Evolutionary conservation across 2,797 vertebrate genomes (phyloP), one percentile per base, ranked within the genome.

Genomic region (Esox masquinongy): DNA sequence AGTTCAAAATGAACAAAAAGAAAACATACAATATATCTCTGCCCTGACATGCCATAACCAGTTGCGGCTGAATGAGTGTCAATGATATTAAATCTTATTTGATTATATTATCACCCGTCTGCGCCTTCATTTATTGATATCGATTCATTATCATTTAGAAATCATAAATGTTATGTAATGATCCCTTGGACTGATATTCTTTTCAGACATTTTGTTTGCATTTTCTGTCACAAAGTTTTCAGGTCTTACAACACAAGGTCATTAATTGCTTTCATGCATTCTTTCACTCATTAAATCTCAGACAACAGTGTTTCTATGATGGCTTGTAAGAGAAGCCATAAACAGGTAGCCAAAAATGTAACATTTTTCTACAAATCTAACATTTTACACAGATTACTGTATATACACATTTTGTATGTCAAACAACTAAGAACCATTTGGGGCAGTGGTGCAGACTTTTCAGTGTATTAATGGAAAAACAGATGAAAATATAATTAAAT

Each of bases 391-490:
- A 78, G 69, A 86, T 86, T 69, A 79, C 70, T 75, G 73, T 84
- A 84, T 85, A 74, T 68, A 85, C 74, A 90, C 67, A 85, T 53
- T 68, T 72, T 82, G 68, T 80, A 76, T 79, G 67, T 80, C 80
- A 85, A 29, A 74, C 2, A 66, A 68, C 47, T 69, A 73, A 24
- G 71, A 56, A 50, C 72, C 76, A 59, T 77, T 70, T 66, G 72
- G 83, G 39, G 74, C 84, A 90, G 87, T 88, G 82, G 68, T 87
- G 85, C 74, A 79, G 86, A 85, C 77, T 84, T 79, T 78, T 87
- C 82, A 92, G 90, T 90, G 89, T 80, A 84, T 74, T 80, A 84
- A 90, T 87, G 81, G 81, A 77, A 84, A 81, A 75, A 80, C 83
- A 81, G 74, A 73, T 43, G 47, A 76, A 59, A 84, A 74, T 56